phyloP scores from a whole-genome alignment of 2,797 vertebrate species.

The Aeoliscus strigatus region DNA sequence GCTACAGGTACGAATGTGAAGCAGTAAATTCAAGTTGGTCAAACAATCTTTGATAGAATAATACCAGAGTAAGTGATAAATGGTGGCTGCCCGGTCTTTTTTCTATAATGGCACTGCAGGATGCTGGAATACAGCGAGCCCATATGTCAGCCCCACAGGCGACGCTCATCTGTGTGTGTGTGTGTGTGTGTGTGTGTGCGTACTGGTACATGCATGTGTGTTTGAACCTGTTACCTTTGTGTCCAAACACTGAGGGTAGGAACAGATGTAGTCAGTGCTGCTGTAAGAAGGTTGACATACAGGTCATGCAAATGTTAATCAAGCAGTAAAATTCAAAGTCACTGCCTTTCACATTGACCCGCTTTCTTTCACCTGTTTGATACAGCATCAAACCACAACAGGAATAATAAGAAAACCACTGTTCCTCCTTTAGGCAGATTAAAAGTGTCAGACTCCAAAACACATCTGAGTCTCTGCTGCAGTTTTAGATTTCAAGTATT shows the following conservation, averaged over 20 bases:
- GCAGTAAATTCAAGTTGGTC: conserved; percentile 5
- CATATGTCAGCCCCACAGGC: conserved; percentile 52
- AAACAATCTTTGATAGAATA: conserved; percentile 7
- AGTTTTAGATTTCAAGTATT: no score
- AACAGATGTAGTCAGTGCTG: conserved; percentile 93
- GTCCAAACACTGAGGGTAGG: conserved; percentile 88
- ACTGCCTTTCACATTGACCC: neutral
- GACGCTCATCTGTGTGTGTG: conserved; percentile 46
- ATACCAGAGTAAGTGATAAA: conserved; percentile 17
- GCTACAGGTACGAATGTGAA: neutral
- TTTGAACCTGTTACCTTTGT: conserved; percentile 44
- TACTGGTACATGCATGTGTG: conserved; percentile 14
- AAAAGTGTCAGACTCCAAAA: no score
- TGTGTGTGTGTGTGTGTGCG: conserved; percentile 17
- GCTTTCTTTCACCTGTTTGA: conserved; percentile 2
- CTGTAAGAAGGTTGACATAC: conserved; percentile 86
- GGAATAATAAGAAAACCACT: no score
- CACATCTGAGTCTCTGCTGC: no score
- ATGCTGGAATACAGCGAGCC: conserved; percentile 33
- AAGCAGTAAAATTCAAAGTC: conserved; percentile 21
- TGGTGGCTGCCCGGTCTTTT: conserved; percentile 15
- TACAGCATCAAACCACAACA: neutral
- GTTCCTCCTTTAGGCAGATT: no score
- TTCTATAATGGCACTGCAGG: conserved; percentile 49
- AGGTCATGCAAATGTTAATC: conserved; percentile 31